A percentile compares a stretch with the other conserved stretches of the same genome.
Evolutionary conservation across 2,113 vertebrate genomes (phyloP).

Genomic region (Phrynosoma blainvillii): DNA sequence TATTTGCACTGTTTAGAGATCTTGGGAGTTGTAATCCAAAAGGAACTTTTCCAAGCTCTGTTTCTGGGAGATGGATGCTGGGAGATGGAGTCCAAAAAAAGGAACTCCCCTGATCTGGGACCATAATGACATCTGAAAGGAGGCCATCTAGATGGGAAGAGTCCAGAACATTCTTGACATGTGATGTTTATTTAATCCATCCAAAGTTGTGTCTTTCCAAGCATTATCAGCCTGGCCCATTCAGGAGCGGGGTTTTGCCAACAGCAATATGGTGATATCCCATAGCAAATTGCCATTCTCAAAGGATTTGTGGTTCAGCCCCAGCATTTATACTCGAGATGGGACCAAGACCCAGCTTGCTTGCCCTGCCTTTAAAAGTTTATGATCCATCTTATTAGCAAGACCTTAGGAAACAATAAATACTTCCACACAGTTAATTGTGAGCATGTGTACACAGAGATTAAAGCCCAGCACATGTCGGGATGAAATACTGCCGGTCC

Average conservation of each 20-base stretch:
- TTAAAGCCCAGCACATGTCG: slow-evolving; percentile 51
- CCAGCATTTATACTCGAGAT: neutral
- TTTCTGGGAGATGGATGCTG: too few relatives aligned
- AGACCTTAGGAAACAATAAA: slow-evolving; percentile 53
- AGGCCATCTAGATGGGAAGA: too few relatives aligned
- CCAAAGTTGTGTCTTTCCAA: neutral
- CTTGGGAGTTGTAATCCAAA: too few relatives aligned
- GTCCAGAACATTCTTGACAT: too few relatives aligned
- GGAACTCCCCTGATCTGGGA: neutral
- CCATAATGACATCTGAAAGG: neutral
- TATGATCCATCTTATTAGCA: slow-evolving; percentile 46
- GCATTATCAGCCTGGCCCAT: neutral
- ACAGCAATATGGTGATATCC: neutral
- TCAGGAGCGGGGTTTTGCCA: neutral
- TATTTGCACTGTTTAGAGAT: too few relatives aligned
- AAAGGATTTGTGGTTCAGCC: neutral
- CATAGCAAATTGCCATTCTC: neutral
- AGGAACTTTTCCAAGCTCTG: too few relatives aligned
- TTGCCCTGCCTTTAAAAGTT: slow-evolving; percentile 22
- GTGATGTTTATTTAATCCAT: neutral
- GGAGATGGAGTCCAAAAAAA: too few relatives aligned
- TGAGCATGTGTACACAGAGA: slow-evolving; percentile 54
- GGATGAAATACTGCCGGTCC: slow-evolving; percentile 44
- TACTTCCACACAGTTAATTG: slow-evolving; percentile 55
- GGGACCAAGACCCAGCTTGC: neutral